Percentiles rank a stretch among this genome's conserved stretches.
phyloP scores from a whole-genome alignment of 1,140 invertebrate genomes.

The Scaptomyza hsui region DNA sequence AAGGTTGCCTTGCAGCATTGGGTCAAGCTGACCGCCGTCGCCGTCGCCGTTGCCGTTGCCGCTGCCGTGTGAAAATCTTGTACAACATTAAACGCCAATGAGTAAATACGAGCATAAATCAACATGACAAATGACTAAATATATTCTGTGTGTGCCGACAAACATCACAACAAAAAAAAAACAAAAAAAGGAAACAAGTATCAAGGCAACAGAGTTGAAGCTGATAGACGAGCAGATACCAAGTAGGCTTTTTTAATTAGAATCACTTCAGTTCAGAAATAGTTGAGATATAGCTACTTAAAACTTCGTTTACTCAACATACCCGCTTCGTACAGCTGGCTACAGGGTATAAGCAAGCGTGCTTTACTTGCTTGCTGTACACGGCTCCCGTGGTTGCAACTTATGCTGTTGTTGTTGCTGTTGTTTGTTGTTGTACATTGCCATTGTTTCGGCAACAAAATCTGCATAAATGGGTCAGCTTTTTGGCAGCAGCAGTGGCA shows the following conservation, averaged over 20 bases:
- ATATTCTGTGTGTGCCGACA: slow-evolving; percentile 58
- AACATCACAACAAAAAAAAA: too few species aligned
- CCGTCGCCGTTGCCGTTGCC: not conserved
- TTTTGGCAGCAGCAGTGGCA: slow-evolving; percentile 23
- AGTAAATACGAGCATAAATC: slow-evolving; percentile 73
- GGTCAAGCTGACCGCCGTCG: slow-evolving; percentile 45
- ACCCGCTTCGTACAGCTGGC: not conserved
- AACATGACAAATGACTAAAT: slow-evolving; percentile 78
- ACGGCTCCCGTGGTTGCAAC: slow-evolving; percentile 28
- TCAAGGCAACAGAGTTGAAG: not conserved
- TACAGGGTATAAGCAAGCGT: slow-evolving; percentile 45
- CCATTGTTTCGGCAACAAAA: slow-evolving; percentile 69
- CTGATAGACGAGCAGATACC: slow-evolving; percentile 10
- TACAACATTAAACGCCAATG: slow-evolving; percentile 77
- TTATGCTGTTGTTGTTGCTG: slow-evolving; percentile 17
- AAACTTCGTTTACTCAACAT: not conserved
- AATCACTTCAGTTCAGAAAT: too few species aligned
- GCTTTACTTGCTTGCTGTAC: slow-evolving; percentile 60
- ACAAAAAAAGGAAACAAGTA: slow-evolving; percentile 14
- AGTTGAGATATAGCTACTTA: too few species aligned
- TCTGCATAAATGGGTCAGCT: slow-evolving; percentile 77
- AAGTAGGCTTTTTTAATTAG: not conserved
- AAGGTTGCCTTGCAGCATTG: slow-evolving; percentile 66
- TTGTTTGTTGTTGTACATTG: slow-evolving; percentile 42
- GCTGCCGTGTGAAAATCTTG: slow-evolving; percentile 71